Evolutionary conservation across 1,140 invertebrate genomes (phyloP), one percentile per base, ranked within the genome.

Genomic region (Ceratitis capitata): DNA sequence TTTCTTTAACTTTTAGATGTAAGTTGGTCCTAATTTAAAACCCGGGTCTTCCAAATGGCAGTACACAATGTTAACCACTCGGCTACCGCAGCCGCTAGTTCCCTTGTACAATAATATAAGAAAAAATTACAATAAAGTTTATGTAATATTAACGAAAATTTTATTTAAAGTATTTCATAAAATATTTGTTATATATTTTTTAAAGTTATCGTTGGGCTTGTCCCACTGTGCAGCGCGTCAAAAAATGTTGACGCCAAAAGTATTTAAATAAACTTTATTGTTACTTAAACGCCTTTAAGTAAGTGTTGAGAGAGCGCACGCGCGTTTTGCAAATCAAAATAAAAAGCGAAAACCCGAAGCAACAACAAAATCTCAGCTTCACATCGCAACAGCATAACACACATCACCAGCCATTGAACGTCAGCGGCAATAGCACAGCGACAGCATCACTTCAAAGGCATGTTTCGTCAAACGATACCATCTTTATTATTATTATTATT

Each of bases 201-300:
- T n/a, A n/a, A n/a, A n/a, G n/a, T n/a, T n/a, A n/a, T n/a, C n/a
- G n/a, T n/a, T n/a, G n/a, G n/a, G n/a, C n/a, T n/a, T n/a, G 3
- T 12, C 19, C 42, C 69, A 78, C 69, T 47, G 69, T 78, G 69
- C 69, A n/a, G 12, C 19, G 7, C 4, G 14, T 35, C 26, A 19
- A 69, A 35, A 42, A 26, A 45, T 3, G 69, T 16, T 45, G 35
- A 23, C 45, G 39, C 12, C 69, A 78, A 78, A n/a, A 45, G 19
- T 45, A 78, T 78, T 78, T 78, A 78, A 78, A 78, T 78, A 78
- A 78, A 45, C 45, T 78, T 69, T 35, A 39, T 69, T 69, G 32
- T 69, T 69, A 69, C 69, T 78, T 78, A 45, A 78, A 78, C 35
- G 35, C n/a, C n/a, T 78, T 78, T 78, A 78, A 45, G 23, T 10